Conservation (phyloP, 2,113 vertebrate species). For the Menura novaehollandiae region DNA sequence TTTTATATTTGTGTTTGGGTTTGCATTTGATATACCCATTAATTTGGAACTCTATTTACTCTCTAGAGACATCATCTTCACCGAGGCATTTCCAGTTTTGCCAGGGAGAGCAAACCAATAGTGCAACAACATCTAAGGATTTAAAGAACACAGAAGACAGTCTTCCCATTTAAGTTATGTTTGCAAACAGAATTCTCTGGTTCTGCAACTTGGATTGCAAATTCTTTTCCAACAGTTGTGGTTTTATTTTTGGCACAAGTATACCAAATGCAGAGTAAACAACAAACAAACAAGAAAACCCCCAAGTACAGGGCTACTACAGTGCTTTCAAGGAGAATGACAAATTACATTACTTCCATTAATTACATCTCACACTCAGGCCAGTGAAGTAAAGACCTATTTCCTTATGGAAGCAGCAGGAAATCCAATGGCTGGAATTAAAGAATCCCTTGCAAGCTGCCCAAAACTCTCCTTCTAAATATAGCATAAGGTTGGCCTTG, state of each 20-base stretch:
- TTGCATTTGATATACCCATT: neutral
- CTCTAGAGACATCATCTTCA: neutral
- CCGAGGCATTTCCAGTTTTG: neutral
- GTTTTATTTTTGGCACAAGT: neutral
- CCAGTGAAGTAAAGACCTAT: neutral
- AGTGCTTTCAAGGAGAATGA: accelerated
- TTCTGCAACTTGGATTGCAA: neutral
- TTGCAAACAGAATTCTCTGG: neutral
- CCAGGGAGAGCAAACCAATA: neutral
- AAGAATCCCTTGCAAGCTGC: neutral
- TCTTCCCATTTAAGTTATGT: neutral
- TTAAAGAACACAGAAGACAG: neutral
- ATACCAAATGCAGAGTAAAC: neutral
- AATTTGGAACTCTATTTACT: neutral
- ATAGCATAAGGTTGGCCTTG: neutral
- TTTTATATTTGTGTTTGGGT: neutral
- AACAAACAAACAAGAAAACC: neutral
- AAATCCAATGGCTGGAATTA: neutral
- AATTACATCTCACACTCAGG: neutral
- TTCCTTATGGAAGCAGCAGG: neutral
- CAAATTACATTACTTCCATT: neutral
- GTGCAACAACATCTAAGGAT: neutral
- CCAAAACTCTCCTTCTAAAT: neutral
- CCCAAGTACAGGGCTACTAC: neutral
- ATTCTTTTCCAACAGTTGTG: neutral